phyloP scores from a whole-genome alignment of 2,113 vertebrate species.

The Barbus barbus region DNA sequence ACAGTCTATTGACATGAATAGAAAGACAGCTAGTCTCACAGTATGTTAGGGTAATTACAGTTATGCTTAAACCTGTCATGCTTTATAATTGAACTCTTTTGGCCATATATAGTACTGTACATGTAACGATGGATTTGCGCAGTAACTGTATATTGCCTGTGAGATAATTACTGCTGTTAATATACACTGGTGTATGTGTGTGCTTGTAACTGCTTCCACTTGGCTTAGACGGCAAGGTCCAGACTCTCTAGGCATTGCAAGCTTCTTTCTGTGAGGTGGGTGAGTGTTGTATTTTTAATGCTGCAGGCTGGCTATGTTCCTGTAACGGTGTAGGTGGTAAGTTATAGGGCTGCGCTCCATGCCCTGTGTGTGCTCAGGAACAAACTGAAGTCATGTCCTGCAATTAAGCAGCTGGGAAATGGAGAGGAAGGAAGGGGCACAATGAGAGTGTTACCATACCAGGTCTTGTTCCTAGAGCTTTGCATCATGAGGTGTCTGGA shows the following conservation, averaged over 20 bases:
- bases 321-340: slow-evolving; percentile 43
- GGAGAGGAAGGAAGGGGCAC: background rate
- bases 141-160: background rate
- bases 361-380: slow-evolving; percentile 36
- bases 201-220: background rate
- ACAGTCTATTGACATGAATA: background rate
- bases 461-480: background rate
- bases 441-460: background rate
- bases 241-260: background rate
- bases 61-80: background rate
- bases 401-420: slow-evolving; percentile 39
- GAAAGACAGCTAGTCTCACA: background rate
- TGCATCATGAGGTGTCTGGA: background rate
- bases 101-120: background rate
- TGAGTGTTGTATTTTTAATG: slow-evolving; percentile 37
- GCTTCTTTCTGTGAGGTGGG: background rate
- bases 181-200: background rate
- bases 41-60: background rate
- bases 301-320: slow-evolving; percentile 30
- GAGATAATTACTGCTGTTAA: background rate
- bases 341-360: slow-evolving; percentile 28
- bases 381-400: slow-evolving; percentile 34
- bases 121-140: too few relatives aligned
- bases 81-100: background rate
- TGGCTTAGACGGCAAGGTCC: background rate